phyloP scores from a whole-genome alignment of 2,797 vertebrate genomes.

The Pangasius larnaudii region DNA sequence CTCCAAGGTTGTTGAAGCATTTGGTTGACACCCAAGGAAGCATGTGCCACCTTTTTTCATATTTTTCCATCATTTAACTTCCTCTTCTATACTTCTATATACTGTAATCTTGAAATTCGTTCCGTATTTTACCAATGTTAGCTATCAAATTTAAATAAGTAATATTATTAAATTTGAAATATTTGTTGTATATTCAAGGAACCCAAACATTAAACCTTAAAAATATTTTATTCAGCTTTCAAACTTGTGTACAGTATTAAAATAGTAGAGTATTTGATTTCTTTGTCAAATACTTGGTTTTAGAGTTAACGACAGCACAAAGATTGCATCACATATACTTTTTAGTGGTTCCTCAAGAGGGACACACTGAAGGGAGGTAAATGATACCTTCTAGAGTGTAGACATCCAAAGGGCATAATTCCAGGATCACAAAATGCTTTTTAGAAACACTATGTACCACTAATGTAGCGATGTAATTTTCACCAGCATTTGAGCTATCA shows the following conservation, averaged over 20 bases:
- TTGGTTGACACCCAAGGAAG: not conserved
- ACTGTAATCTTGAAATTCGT: not conserved
- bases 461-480: not conserved
- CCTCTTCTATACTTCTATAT: not conserved
- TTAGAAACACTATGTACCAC: conserved; percentile 1
- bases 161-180: not conserved
- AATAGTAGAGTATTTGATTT: not conserved
- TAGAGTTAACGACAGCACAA: not conserved
- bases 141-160: not conserved
- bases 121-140: not conserved
- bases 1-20: not conserved
- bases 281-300: conserved; percentile 7
- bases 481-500: not conserved
- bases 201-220: not conserved
- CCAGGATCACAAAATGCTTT: not conserved
- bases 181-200: not conserved
- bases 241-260: not conserved
- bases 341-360: not conserved
- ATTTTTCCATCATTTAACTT: not conserved
- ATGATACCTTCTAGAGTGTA: not conserved
- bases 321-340: not conserved
- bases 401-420: not conserved
- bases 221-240: not conserved
- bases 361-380: not conserved
- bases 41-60: not conserved